A percentile compares a stretch with the other conserved stretches of the same genome.
Evolutionary conservation across 2,113 vertebrate genomes (phyloP).

Genomic region (Stomatorhinus ivindoensis): DNA sequence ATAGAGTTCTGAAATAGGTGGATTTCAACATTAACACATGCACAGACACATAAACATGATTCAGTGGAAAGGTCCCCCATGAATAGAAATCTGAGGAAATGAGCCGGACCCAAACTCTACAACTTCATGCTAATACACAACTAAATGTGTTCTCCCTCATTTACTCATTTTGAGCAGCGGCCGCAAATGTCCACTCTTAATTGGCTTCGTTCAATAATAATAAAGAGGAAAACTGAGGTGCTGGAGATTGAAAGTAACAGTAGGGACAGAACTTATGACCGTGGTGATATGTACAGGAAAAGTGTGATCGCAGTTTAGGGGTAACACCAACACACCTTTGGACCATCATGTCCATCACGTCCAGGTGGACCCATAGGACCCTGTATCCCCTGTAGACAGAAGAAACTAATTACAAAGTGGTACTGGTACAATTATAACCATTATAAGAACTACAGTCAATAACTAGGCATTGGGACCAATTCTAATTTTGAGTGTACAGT

Average conservation of each 20-base stretch:
- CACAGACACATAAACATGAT: conserved; percentile 9
- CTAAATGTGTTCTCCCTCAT: neutral
- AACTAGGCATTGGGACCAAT: neutral
- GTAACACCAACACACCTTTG: conserved; percentile 51
- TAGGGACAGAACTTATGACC: neutral
- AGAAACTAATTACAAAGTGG: neutral
- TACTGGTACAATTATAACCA: neutral
- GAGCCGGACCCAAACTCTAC: neutral
- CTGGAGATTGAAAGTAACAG: neutral
- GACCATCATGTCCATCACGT: conserved; percentile 48
- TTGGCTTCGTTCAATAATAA: neutral
- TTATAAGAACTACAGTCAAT: neutral
- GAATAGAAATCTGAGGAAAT: neutral
- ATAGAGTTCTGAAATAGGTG: neutral
- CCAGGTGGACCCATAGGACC: conserved; percentile 49
- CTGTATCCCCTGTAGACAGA: conserved; percentile 41
- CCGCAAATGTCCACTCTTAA: neutral
- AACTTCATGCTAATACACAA: neutral
- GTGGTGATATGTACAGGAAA: conserved; percentile 23
- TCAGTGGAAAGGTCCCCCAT: neutral
- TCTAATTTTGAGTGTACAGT: neutral
- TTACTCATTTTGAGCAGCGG: neutral
- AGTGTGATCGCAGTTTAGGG: conserved; percentile 49
- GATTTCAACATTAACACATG: neutral
- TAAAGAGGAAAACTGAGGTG: neutral